These are phyloP conservation scores for Hesperophylax magnus DNA, from an alignment of 1,140 invertebrate genomes.

Conservation along the genomic window DNA sequence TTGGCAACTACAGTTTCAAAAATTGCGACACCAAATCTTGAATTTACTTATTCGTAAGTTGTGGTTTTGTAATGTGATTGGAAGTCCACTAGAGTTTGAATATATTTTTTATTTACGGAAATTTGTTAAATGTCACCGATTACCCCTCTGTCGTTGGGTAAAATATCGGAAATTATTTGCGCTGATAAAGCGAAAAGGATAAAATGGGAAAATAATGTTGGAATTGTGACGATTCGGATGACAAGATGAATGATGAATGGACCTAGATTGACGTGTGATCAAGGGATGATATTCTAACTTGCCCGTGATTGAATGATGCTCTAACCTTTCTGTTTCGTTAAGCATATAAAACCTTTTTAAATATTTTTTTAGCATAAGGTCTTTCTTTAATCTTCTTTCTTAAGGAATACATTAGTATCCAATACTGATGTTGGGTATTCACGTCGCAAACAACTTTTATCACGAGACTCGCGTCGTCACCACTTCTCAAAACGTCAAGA, in stretches of 20 bases:
- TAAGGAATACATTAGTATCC: no score
- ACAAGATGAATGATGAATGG: conserved; percentile 17
- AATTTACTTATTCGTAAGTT: not conserved
- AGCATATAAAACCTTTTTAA: not conserved
- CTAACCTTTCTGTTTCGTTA: no score
- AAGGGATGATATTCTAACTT: no score
- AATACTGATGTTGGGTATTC: no score
- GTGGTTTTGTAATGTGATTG: not conserved
- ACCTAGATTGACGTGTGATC: not conserved
- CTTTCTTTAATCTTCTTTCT: no score
- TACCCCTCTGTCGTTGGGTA: not conserved
- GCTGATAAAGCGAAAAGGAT: conserved; percentile 3
- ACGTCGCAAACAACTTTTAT: no score
- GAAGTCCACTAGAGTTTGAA: not conserved
- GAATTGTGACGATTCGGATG: not conserved
- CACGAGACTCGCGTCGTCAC: no score
- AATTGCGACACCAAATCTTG: not conserved
- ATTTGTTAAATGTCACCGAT: not conserved
- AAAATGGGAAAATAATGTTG: not conserved
- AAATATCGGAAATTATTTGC: conserved; percentile 22
- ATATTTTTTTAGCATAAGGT: no score
- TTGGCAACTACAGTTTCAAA: not conserved
- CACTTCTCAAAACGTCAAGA: no score
- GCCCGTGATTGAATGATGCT: no score
- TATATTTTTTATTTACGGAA: not conserved